These are phyloP conservation scores for Triops cancriformis DNA, from an alignment of 1,140 invertebrate genomes.

Conservation along the genomic window DNA sequence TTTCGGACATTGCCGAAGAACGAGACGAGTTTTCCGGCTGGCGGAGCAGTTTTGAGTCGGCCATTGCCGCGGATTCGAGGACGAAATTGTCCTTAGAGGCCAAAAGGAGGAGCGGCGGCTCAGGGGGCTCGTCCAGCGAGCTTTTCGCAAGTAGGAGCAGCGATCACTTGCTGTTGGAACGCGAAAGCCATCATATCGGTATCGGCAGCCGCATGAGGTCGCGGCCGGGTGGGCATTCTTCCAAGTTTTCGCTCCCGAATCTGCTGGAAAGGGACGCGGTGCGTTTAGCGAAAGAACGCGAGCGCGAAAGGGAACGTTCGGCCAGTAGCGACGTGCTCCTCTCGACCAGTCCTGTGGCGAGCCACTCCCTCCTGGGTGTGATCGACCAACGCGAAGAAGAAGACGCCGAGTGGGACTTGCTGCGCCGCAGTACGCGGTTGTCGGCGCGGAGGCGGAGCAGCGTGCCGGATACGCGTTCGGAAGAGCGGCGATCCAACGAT, in stretches of 20 bases:
- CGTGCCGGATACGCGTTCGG: constrained; percentile 55
- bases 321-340: constrained; percentile 29
- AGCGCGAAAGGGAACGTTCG: constrained; percentile 27
- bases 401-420: constrained; percentile 26
- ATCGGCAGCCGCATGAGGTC: constrained; percentile 21
- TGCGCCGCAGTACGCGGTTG: constrained; percentile 21
- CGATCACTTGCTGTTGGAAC: constrained; percentile 27
- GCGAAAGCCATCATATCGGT: constrained; percentile 17
- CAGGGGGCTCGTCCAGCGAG: constrained; percentile 30
- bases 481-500: constrained; percentile 53
- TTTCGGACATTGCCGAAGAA: constrained; percentile 52
- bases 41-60: constrained; percentile 81
- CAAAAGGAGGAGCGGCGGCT: constrained; percentile 46
- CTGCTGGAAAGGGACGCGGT: constrained; percentile 27
- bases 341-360: constrained; percentile 25
- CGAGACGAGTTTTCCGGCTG: constrained; percentile 77
- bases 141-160: constrained; percentile 29
- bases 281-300: constrained; percentile 24
- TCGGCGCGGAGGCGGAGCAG: constrained; percentile 54
- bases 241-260: constrained; percentile 29
- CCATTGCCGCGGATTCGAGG: constrained; percentile 69
- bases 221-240: constrained; percentile 22
- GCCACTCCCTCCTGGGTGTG: constrained; percentile 23
- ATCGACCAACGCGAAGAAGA: constrained; percentile 27
- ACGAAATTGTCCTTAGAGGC: constrained; percentile 62